A percentile compares a stretch with the other conserved stretches of the same genome.
phyloP scores from a whole-genome alignment of 2,888 invertebrate genomes.

The Drosophila imparisetae region DNA sequence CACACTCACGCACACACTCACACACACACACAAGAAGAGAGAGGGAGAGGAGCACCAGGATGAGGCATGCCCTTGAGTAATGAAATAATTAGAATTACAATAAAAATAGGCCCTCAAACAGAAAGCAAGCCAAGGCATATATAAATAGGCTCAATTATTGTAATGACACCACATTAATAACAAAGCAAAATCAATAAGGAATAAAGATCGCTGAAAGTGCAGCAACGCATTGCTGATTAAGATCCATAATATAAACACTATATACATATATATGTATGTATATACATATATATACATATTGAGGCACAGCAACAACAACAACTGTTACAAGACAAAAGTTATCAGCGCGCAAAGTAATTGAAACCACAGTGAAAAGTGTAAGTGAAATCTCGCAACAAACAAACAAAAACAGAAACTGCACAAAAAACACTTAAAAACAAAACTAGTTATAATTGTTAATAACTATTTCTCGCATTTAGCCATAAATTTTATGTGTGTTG shows the following conservation, averaged over 20 bases:
- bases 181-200: slow-evolving; percentile 35
- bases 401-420: background rate
- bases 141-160: slow-evolving; percentile 27
- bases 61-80: slow-evolving; percentile 24
- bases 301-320: slow-evolving; percentile 6
- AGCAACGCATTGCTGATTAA: slow-evolving; percentile 43
- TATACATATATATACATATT: background rate
- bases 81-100: slow-evolving; percentile 31
- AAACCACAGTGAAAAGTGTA: slow-evolving; percentile 48
- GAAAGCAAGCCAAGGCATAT: slow-evolving; percentile 35
- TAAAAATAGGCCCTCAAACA: slow-evolving; percentile 12
- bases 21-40: background rate
- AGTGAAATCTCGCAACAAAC: slow-evolving; percentile 48
- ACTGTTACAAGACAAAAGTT: slow-evolving; percentile 24
- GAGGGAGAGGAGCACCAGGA: background rate
- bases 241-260: slow-evolving; percentile 9
- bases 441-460: slow-evolving; percentile 24
- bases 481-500: background rate
- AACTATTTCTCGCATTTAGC: slow-evolving; percentile 6
- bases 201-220: slow-evolving; percentile 33
- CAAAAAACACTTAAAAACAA: slow-evolving; percentile 8
- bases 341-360: slow-evolving; percentile 38
- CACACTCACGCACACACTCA: background rate
- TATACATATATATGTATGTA: background rate
- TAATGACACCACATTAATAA: slow-evolving; percentile 51